phyloP scores from a whole-genome alignment of 2,888 invertebrate species.

The Augochlorella aurata region DNA sequence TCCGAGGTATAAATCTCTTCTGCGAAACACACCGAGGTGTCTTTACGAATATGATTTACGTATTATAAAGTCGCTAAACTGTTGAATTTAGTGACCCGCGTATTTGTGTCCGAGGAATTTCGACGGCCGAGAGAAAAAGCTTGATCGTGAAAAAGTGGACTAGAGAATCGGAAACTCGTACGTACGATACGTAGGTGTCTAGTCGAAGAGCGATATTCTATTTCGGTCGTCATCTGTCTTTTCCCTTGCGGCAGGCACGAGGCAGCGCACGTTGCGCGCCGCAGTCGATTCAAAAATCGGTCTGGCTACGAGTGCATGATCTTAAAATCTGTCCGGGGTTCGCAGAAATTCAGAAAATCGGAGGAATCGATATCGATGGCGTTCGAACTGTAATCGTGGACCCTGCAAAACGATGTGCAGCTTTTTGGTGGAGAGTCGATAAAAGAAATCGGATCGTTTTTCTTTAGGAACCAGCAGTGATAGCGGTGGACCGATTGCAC shows the following conservation, averaged over 20 bases:
- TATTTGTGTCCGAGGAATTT: background rate
- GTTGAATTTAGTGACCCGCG: background rate
- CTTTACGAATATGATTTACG: background rate
- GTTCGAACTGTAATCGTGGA: too few relatives aligned
- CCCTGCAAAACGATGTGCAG: background rate
- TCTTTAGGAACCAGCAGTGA: conserved; percentile 80
- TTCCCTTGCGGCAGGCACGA: conserved; percentile 65
- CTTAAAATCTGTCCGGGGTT: conserved; percentile 27
- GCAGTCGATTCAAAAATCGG: conserved; percentile 55
- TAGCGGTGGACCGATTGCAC: conserved; percentile 92
- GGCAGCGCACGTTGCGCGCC: conserved; percentile 60
- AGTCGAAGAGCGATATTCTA: conserved; percentile 74
- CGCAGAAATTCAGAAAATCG: background rate
- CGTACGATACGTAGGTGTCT: conserved; percentile 66
- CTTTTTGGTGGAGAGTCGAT: too few relatives aligned
- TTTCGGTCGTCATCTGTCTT: conserved; percentile 73
- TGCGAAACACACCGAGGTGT: background rate
- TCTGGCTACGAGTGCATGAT: conserved; percentile 43
- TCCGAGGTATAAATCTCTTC: background rate
- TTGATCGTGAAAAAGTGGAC: conserved; percentile 38
- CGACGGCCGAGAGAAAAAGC: background rate
- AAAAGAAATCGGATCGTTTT: background rate
- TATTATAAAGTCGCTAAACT: background rate
- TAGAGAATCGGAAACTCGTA: conserved; percentile 60
- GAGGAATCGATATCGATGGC: background rate